A percentile compares a stretch with the other conserved stretches of the same genome.
Conservation (phyloP, 1,140 invertebrate species). For the Reticulitermes speratus region DNA sequence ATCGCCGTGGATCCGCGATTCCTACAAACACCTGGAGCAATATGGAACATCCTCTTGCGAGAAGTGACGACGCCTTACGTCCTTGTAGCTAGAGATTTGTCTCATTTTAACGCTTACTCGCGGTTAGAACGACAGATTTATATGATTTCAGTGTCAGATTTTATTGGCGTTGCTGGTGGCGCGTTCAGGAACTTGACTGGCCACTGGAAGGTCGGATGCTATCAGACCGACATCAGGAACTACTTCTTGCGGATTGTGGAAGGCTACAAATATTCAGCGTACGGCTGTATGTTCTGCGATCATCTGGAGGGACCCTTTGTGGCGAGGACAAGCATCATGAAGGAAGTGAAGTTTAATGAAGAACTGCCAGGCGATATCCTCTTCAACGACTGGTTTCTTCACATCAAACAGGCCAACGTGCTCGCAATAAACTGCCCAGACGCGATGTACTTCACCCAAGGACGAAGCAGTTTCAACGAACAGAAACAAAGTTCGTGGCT, state of each 20-base stretch:
- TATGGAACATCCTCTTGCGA: slow-evolving; percentile 38
- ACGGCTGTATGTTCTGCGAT: slow-evolving; percentile 46
- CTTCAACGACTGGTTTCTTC: slow-evolving; percentile 43
- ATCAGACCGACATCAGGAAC: slow-evolving; percentile 40
- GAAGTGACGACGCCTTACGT: slow-evolving; percentile 41
- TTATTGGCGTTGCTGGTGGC: slow-evolving; percentile 39
- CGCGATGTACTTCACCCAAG: slow-evolving; percentile 40
- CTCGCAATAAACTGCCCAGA: slow-evolving; percentile 41
- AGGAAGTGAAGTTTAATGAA: slow-evolving; percentile 35
- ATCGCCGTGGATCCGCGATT: neutral
- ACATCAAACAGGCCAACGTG: slow-evolving; percentile 33
- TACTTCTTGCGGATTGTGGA: slow-evolving; percentile 40
- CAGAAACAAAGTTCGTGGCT: slow-evolving; percentile 33
- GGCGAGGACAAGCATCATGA: slow-evolving; percentile 35
- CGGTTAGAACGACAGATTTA: slow-evolving; percentile 41
- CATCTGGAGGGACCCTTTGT: slow-evolving; percentile 43
- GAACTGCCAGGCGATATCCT: slow-evolving; percentile 35
- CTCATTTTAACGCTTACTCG: slow-evolving; percentile 38
- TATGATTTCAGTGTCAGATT: slow-evolving; percentile 36
- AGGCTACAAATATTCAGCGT: slow-evolving; percentile 42
- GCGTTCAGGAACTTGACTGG: slow-evolving; percentile 40
- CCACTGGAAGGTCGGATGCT: slow-evolving; percentile 44
- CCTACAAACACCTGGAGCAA: slow-evolving; percentile 26
- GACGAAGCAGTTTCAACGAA: slow-evolving; percentile 15
- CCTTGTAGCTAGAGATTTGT: slow-evolving; percentile 40